Percentiles rank a stretch among this genome's conserved stretches.
These are phyloP conservation scores for Sander lucioperca DNA, from an alignment of 2,113 vertebrate species.

Conservation along the genomic window DNA sequence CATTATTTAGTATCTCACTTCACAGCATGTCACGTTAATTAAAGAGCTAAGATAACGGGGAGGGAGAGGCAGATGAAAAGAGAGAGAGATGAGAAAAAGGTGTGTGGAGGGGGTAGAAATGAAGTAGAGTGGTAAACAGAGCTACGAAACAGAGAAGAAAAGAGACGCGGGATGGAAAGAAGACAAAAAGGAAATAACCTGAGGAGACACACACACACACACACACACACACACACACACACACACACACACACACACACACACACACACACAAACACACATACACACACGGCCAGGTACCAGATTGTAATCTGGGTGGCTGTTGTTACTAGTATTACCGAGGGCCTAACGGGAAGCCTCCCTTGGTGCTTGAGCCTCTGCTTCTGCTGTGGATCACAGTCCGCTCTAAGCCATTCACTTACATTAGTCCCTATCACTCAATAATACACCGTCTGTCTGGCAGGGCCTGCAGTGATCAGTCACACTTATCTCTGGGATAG, in stretches of 20 bases:
- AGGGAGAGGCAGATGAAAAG: not conserved
- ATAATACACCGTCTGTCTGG: slow-evolving; percentile 69
- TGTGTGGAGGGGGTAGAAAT: slow-evolving; percentile 24
- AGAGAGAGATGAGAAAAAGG: slow-evolving; percentile 20
- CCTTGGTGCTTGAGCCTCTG: slow-evolving; percentile 43
- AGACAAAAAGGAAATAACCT: slow-evolving; percentile 39
- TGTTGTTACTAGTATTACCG: slow-evolving; percentile 61
- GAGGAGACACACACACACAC: slow-evolving; percentile 22
- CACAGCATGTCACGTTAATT: slow-evolving; percentile 78
- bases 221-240: slow-evolving; percentile 7
- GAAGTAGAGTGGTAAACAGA: slow-evolving; percentile 32
- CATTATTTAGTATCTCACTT: slow-evolving; percentile 82
- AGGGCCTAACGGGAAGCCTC: slow-evolving; percentile 58
- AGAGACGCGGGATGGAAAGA: slow-evolving; percentile 12
- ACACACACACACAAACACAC: not conserved
- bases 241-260: not conserved
- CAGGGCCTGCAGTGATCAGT: slow-evolving; percentile 62
- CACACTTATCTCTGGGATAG: slow-evolving; percentile 69
- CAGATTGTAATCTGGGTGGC: slow-evolving; percentile 63
- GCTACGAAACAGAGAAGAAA: slow-evolving; percentile 33
- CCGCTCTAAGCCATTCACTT: slow-evolving; percentile 60
- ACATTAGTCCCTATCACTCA: slow-evolving; percentile 72
- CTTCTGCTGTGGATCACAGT: slow-evolving; percentile 54
- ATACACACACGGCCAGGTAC: slow-evolving; percentile 47
- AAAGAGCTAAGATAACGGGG: slow-evolving; percentile 75